Base-by-base conservation (phyloP, 2,888 invertebrate species). In the Autographa gamma region DNA sequence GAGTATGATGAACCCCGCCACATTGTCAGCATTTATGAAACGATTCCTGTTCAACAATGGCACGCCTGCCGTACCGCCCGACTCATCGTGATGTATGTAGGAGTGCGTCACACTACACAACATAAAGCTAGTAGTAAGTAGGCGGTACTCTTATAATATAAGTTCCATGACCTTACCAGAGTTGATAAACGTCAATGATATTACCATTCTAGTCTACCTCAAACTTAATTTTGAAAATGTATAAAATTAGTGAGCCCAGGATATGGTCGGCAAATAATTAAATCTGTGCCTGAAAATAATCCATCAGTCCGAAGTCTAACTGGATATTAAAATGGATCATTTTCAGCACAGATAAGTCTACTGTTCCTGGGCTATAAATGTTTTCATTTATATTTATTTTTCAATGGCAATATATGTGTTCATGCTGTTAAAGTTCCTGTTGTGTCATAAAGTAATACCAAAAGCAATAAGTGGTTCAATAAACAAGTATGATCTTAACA, bases 21-120 rank as follows among this genome's bases (percentile, higher is more conserved):
- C 48, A 7, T 52, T 74, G 52, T 48, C 41, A 0, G 34, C 43
- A 2, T 11, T 66, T 0, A 34, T 75, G 43, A 43, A 58, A 0
- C 64, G 70, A 32, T 13, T 70, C 41, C 63, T 73, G 14, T 18
- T 61, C 25, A 58, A 18, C 3, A 25, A 25, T 25, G 18, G 16
- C 14, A 63, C 64, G 0, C 48, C 66, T 3, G 52, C 32, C 7
- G n/a, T 63, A 34, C 60, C 65, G 0, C 63, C 66, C 6, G 75
- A 69, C 8, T 48, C 54, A 11, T 60, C 60, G 41, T 66, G 66
- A 66, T 60, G 14, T 19, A 16, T n/a, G 25, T 9, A 14, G 25
- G 25, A 48, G 3, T 48, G n/a, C 14, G n/a, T 38, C 31, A 25
- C 16, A 43, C 5, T 56, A 9, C 5, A 4, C 2, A 13, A 4